Evolutionary conservation across 2,113 vertebrate genomes (phyloP), one percentile per base, ranked within the genome.

Genomic region (Mastomys natalensis): DNA sequence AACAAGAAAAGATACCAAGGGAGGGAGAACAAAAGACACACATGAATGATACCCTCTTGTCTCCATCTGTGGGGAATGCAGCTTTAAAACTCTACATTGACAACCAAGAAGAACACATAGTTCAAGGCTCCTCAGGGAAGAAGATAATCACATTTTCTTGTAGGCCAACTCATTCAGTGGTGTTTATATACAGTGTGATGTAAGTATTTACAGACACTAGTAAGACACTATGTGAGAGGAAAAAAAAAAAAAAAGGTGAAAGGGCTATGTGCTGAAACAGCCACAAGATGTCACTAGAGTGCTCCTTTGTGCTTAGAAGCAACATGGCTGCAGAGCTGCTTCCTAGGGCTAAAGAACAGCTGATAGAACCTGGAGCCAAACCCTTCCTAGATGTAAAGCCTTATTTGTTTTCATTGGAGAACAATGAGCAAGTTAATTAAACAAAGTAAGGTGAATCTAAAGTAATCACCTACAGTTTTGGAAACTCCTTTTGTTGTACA

Each of bases 251-350:
- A 55, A 73, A 40, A 68, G 37, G 4, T 55, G 80, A 88, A 73
- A 94, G 80, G 51, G 43, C 37, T 95, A 89, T 78, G 34, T 62
- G 81, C 26, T 34, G 13, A 31, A 87, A 37, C 45, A 40, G 53
- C 95, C 96, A 97, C 95, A 90, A 97, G 96, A 68, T 88, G 97
- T 93, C 97, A 94, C 93, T 92, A n/a, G 55, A 96, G 40, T 13
- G 86, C 86, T 96, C 40, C 73, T 90, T 91, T n/a, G 91, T 24
- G 24, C 40, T 78, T 72, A 90, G 45, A 91, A 96, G 73, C 62
- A 66, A 89, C 31, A 12, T 24, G 66, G 3, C 90, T 87, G 82
- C 11, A 82, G 43, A 62, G 80, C 12, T 86, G 55, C 45, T 84
- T 64, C 8, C 24, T 78, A n/a, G 0, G 60, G 29, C 51, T 73